Evolutionary conservation across 2,888 invertebrate species (phyloP).

Genomic region (Sclerodermus sp.): DNA sequence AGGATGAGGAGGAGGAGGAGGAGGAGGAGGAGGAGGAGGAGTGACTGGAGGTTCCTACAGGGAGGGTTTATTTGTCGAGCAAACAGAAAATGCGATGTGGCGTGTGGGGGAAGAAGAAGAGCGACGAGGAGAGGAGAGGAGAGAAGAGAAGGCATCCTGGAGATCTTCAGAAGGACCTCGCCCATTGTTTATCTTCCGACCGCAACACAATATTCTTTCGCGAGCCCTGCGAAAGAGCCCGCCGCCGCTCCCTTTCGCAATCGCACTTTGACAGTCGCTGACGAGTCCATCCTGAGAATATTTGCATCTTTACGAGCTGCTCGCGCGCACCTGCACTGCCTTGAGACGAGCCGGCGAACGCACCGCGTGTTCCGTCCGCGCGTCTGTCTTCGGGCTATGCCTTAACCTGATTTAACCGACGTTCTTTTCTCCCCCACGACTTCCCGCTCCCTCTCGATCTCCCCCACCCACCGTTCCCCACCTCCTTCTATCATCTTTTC

Average conservation of each 20-base stretch:
- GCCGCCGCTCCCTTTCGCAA: constrained; percentile 34
- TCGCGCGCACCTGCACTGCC: constrained; percentile 18
- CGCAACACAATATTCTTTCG: constrained; percentile 39
- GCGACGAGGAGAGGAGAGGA: not conserved
- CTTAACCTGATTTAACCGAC: constrained; percentile 24
- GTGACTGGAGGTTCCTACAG: constrained; percentile 9
- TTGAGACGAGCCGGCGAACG: not conserved
- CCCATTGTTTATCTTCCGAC: constrained; percentile 44
- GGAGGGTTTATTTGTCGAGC: constrained; percentile 41
- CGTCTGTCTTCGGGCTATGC: constrained; percentile 31
- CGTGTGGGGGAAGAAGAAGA: not conserved
- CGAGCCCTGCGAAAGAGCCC: constrained; percentile 12
- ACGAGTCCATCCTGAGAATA: constrained; percentile 47
- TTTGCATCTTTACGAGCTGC: constrained; percentile 53
- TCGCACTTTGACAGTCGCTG: constrained; percentile 50
- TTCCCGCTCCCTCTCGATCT: not conserved
- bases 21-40: not conserved
- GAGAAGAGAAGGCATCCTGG: not conserved
- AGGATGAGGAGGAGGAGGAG: not conserved
- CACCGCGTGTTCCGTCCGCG: not conserved
- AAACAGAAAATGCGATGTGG: constrained; percentile 34
- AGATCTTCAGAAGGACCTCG: constrained; percentile 12
- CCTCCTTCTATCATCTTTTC: too few relatives aligned
- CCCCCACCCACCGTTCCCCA: not conserved
- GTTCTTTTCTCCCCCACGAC: not conserved